Base-by-base conservation (phyloP, 2,113 vertebrate genomes). In the Dipodomys ordii region DNA sequence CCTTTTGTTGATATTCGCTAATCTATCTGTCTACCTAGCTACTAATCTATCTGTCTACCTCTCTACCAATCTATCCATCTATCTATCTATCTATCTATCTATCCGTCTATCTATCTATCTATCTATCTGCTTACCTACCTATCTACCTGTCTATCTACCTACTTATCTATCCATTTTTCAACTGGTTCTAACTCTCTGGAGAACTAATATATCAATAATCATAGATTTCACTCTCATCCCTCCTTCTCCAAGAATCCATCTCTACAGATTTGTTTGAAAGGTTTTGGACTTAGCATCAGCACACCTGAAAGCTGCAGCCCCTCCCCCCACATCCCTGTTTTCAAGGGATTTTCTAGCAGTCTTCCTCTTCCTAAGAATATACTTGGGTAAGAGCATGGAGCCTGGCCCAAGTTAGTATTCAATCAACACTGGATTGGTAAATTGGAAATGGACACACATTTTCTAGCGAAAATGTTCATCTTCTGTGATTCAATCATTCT, bases 311-410 rank as follows among this genome's bases (percentile, higher is more conserved):
- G 67, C 28, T 22, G 11, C 53, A 35, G 30, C 28, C 57, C 32
- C 19, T 2, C 2, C 13, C 13, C 11, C 8, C 2, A 13, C 22
- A 0, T 16, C 3, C 13, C 23, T 2, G 7, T 11, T 39, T 91
- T 74, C 44, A 30, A 25, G 39, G 25, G 30, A 53, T 73, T 35
- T 46, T 44, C 57, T 23, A 81, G 28, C 23, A 2, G 6, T 6
- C n/a, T 80, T 72, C 25, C 46, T 76, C 28, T 77, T 49, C 23
- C 62, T 77, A 12, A 32, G 22, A 60, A 81, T 16, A 13, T 7
- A 13, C 72, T 20, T 3, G 18, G 82, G 4, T 11, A 53, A 72
- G 74, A 85, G 44, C n/a, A 28, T 0, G 4, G 53, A 7, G 15
- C 3, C 60, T 16, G 39, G 20, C 49, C 49, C 12, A 12, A 9